phyloP scores from a whole-genome alignment of 2,888 invertebrate species.

The Alsophila aescularia region DNA sequence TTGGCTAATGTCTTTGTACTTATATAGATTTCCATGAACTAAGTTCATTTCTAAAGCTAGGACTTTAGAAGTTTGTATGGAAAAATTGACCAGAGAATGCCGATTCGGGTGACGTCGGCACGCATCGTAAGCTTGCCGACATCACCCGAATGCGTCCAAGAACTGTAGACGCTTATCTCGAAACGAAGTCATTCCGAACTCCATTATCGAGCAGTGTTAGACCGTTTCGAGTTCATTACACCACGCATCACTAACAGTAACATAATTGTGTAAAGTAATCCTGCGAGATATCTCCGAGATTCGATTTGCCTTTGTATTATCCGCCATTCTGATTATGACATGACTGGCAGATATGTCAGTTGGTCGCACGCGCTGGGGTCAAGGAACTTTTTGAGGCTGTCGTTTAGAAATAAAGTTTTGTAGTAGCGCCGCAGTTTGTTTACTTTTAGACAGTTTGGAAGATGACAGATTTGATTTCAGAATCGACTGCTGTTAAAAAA shows the following conservation, averaged over 20 bases:
- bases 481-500: conserved; percentile 9
- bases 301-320: conserved; percentile 73
- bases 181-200: conserved; percentile 20
- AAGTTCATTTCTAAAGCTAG: background rate
- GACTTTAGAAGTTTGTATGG: background rate
- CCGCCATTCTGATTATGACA: conserved; percentile 75
- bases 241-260: conserved; percentile 69
- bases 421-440: conserved; percentile 57
- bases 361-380: conserved; percentile 73
- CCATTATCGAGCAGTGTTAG: conserved; percentile 42
- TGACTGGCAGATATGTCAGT: conserved; percentile 75
- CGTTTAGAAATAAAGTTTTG: conserved; percentile 56
- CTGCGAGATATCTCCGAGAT: conserved; percentile 76
- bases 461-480: conserved; percentile 35
- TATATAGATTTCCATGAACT: no score
- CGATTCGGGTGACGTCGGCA: no score
- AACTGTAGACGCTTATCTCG: conserved; percentile 22
- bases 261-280: conserved; percentile 81
- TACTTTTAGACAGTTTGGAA: conserved; percentile 39
- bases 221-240: conserved; percentile 68
- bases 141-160: conserved; percentile 15
- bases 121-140: conserved; percentile 18
- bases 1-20: no score
- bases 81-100: background rate
- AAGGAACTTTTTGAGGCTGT: conserved; percentile 57